These are phyloP conservation scores for Caranx ignobilis DNA, from an alignment of 2,113 vertebrate species.

Conservation along the genomic window DNA sequence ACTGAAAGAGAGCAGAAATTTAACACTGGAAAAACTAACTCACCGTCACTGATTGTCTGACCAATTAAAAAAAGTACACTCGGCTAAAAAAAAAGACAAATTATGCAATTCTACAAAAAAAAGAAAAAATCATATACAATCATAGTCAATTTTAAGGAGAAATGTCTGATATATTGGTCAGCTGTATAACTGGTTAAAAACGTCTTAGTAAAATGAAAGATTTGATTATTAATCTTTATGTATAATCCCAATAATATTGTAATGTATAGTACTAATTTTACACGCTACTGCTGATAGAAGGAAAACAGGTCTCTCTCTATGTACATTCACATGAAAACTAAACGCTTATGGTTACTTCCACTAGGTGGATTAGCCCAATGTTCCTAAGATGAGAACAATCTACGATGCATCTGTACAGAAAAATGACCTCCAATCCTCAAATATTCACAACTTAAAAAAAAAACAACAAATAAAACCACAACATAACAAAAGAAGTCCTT, in stretches of 20 bases:
- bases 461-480: constrained; percentile 9
- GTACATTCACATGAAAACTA: constrained; percentile 78
- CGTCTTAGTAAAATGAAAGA: constrained; percentile 69
- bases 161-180: constrained; percentile 78
- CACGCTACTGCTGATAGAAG: constrained; percentile 70
- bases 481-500: constrained; percentile 65
- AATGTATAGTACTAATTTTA: constrained; percentile 69
- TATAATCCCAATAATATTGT: constrained; percentile 68
- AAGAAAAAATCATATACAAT: constrained; percentile 77
- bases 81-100: constrained; percentile 60
- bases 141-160: constrained; percentile 76
- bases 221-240: constrained; percentile 58
- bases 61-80: constrained; percentile 62
- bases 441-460: constrained; percentile 71
- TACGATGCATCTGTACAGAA: constrained; percentile 74
- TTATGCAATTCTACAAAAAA: constrained; percentile 69
- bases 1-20: constrained; percentile 73
- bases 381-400: constrained; percentile 64
- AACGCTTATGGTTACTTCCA: constrained; percentile 57
- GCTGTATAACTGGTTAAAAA: constrained; percentile 68
- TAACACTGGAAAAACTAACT: constrained; percentile 68
- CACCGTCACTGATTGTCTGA: constrained; percentile 80
- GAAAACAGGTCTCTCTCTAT: constrained; percentile 67
- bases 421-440: constrained; percentile 57
- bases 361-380: constrained; percentile 58